Conservation (phyloP, 2,113 vertebrate species). For the Notechis scutatus region DNA sequence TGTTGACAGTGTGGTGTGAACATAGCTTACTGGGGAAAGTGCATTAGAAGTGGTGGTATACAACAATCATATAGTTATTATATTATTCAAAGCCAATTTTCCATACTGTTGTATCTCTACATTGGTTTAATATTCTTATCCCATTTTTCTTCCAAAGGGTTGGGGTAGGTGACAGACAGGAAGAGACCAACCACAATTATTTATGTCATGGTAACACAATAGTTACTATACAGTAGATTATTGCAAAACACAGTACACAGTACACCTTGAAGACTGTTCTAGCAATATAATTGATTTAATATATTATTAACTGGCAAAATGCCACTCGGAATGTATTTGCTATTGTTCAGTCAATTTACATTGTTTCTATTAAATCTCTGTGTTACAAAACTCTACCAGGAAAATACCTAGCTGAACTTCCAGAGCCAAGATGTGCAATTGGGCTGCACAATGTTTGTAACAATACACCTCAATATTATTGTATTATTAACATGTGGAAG, state of each 20-base stretch:
- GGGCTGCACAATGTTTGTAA: background rate
- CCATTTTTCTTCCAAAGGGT: background rate
- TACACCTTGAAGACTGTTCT: background rate
- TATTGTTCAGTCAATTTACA: background rate
- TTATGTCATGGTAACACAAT: background rate
- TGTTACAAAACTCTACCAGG: background rate
- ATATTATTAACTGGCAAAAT: background rate
- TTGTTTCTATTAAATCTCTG: background rate
- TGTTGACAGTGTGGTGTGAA: background rate
- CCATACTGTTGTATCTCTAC: background rate
- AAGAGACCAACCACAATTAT: background rate
- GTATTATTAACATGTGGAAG: background rate
- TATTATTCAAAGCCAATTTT: background rate
- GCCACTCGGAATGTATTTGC: background rate
- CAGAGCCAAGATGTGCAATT: background rate
- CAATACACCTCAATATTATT: background rate
- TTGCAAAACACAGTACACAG: background rate
- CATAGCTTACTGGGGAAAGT: background rate
- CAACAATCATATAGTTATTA: background rate
- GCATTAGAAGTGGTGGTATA: background rate
- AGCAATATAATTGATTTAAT: too few species aligned
- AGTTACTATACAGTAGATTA: background rate
- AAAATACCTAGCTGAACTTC: background rate
- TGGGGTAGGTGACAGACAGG: background rate
- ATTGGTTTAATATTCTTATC: background rate